These are phyloP conservation scores for Belgica antarctica DNA, from an alignment of 2,888 invertebrate species.

Conservation along the genomic window DNA sequence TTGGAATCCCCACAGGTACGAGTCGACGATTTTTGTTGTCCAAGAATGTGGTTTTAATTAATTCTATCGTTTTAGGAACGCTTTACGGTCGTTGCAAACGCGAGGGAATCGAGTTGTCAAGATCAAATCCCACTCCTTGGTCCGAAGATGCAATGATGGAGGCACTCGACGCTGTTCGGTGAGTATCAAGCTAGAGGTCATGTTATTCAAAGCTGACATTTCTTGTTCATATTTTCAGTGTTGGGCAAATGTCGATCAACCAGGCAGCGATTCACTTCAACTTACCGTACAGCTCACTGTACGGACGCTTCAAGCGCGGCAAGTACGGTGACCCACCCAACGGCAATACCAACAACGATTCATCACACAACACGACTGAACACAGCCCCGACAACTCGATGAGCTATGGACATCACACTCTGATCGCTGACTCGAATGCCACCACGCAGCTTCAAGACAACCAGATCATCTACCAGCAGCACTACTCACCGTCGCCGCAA, in stretches of 20 bases:
- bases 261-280: constrained; percentile 91
- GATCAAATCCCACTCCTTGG: constrained; percentile 90
- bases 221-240: constrained; percentile 57
- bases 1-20: constrained; percentile 79
- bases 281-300: constrained; percentile 83
- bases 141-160: constrained; percentile 91
- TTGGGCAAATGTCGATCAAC: constrained; percentile 90
- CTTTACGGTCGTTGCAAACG: constrained; percentile 84
- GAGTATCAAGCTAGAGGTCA: constrained; percentile 46
- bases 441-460: constrained; percentile 37
- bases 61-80: constrained; percentile 60
- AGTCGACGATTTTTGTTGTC: constrained; percentile 43
- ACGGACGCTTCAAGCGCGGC: constrained; percentile 83
- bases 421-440: constrained; percentile 39
- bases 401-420: constrained; percentile 45
- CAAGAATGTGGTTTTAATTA: constrained; percentile 2
- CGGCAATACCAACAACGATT: constrained; percentile 41
- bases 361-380: constrained; percentile 45
- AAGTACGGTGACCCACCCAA: constrained; percentile 64
- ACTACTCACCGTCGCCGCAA: constrained; percentile 35
- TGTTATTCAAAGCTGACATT: not conserved
- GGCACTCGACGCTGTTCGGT: constrained; percentile 85
- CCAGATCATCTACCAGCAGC: constrained; percentile 40
- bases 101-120: constrained; percentile 83
- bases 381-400: constrained; percentile 56